Percentiles rank a stretch among this genome's conserved stretches.
Conservation (phyloP, 2,113 vertebrate species). For the Alethe castanea region DNA sequence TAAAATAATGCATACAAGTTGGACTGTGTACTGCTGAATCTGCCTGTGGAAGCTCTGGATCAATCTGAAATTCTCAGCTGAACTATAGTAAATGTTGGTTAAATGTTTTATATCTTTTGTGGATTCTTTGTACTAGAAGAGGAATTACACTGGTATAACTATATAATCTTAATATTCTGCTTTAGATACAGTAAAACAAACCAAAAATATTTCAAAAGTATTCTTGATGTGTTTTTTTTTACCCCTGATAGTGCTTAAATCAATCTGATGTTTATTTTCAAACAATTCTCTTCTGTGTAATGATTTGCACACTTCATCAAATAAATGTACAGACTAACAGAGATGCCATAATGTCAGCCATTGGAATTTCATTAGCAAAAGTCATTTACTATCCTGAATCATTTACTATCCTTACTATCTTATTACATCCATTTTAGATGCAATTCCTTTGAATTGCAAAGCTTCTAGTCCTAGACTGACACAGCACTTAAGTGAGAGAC, state of each 20-base stretch:
- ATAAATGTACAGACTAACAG: neutral
- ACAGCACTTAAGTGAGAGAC: neutral
- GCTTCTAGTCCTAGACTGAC: neutral
- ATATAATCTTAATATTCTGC: neutral
- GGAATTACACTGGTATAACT: neutral
- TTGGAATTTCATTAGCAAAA: conserved; percentile 24
- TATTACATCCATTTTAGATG: neutral
- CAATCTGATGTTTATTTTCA: neutral
- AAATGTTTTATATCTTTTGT: neutral
- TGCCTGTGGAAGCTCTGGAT: neutral
- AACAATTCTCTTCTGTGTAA: neutral
- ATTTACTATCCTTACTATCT: neutral
- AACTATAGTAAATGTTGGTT: neutral
- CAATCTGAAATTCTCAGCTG: neutral
- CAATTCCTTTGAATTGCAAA: neutral
- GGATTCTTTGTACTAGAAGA: neutral
- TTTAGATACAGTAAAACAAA: neutral
- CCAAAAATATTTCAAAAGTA: neutral
- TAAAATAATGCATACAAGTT: neutral
- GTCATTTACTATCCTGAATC: neutral
- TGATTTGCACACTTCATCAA: neutral
- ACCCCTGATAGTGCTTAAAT: neutral
- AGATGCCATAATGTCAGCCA: neutral
- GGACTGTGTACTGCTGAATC: neutral
- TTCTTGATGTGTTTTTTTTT: neutral